Evolutionary conservation across 2,888 invertebrate species (phyloP).

Genomic region (Galeopsomyia nigrocyanea): DNA sequence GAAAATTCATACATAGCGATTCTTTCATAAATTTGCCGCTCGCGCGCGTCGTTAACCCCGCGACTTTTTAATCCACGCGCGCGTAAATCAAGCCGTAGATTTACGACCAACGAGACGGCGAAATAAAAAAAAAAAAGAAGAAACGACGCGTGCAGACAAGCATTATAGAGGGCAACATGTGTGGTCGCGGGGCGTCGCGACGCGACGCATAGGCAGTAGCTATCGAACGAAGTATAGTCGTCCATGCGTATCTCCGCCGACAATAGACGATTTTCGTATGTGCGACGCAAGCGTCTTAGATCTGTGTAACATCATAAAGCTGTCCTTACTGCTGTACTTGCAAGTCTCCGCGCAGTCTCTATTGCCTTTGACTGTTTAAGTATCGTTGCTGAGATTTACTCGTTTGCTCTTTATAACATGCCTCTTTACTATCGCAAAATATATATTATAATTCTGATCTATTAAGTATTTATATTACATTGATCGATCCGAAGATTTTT

Average conservation of each 20-base stretch:
- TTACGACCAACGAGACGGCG: constrained; percentile 35
- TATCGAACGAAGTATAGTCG: constrained; percentile 46
- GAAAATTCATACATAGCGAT: constrained; percentile 22
- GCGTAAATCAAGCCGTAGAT: constrained; percentile 42
- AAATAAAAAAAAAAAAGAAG: constrained; percentile 18
- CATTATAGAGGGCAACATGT: constrained; percentile 53
- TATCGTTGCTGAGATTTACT: too few species aligned
- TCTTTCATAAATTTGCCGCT: constrained; percentile 45
- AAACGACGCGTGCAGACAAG: too few species aligned
- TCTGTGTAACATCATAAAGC: too few species aligned
- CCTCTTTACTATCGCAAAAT: too few species aligned
- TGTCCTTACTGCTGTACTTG: too few species aligned
- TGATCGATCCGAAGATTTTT: too few species aligned
- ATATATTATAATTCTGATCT: too few species aligned
- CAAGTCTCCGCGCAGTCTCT: too few species aligned
- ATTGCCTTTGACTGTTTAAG: too few species aligned
- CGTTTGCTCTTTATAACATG: too few species aligned
- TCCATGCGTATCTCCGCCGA: constrained; percentile 28
- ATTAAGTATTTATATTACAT: too few species aligned
- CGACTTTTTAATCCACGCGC: constrained; percentile 38
- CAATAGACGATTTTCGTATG: constrained; percentile 21
- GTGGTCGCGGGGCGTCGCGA: constrained; percentile 64
- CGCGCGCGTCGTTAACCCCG: constrained; percentile 44
- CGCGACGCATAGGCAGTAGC: constrained; percentile 47
- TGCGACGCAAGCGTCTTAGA: neutral